These are phyloP conservation scores for Lymantria dispar DNA, from an alignment of 2,888 invertebrate species.

Conservation along the genomic window DNA sequence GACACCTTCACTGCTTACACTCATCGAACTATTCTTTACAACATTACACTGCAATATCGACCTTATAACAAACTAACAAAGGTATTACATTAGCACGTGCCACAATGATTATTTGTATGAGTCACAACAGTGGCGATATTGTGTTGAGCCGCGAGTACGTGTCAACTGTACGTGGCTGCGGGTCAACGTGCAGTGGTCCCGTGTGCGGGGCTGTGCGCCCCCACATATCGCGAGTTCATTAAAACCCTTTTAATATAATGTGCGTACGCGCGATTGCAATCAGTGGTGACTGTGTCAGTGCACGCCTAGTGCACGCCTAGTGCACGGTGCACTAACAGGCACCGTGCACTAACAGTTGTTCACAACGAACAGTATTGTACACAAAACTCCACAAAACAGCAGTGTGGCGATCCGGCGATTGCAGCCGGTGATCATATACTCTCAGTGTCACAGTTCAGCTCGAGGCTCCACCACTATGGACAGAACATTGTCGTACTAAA, in stretches of 20 bases:
- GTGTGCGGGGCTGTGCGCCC: constrained; percentile 37
- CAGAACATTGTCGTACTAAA: no score
- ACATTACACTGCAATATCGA: not conserved
- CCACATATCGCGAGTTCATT: constrained; percentile 58
- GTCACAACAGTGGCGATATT: constrained; percentile 16
- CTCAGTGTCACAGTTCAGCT: no score
- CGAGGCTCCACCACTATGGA: no score
- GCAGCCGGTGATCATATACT: no score
- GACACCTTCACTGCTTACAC: not conserved
- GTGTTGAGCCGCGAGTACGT: constrained; percentile 20
- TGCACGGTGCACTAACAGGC: no score
- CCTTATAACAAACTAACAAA: not conserved
- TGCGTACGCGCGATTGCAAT: constrained; percentile 62
- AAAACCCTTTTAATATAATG: constrained; percentile 61
- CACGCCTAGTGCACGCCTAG: no score
- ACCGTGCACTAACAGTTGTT: no score
- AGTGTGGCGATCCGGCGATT: no score
- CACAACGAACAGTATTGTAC: no score
- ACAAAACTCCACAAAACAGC: no score
- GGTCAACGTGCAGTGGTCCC: constrained; percentile 33
- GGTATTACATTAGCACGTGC: not conserved
- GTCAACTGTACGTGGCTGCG: constrained; percentile 2
- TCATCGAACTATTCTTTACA: not conserved
- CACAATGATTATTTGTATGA: constrained; percentile 1
- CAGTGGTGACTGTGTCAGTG: constrained; percentile 28